Conservation (phyloP, 92 coral and sea anemone genomes). For the Palythoa grandis region DNA sequence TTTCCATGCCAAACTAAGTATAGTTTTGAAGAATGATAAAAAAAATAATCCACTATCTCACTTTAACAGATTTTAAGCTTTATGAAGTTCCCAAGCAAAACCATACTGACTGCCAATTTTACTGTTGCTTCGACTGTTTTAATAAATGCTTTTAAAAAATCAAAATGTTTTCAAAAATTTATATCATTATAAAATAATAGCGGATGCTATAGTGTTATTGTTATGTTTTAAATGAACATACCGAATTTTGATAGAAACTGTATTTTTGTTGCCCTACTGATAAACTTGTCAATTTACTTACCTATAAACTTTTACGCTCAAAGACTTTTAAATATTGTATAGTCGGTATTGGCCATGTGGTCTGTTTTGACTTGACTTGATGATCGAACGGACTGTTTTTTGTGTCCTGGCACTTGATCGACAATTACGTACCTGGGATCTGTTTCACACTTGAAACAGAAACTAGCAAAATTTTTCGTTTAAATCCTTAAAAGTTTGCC, state of each 20-base stretch:
- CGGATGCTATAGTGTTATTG: neutral
- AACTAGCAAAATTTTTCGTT: neutral
- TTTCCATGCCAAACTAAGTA: no score
- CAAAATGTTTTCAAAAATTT: neutral
- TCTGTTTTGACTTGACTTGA: neutral
- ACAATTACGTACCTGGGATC: neutral
- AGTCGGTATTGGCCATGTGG: neutral
- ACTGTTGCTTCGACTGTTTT: neutral
- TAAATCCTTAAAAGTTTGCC: neutral
- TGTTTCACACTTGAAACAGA: neutral
- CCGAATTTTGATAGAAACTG: neutral
- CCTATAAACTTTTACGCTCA: neutral
- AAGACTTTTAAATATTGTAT: neutral
- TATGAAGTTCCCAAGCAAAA: no score
- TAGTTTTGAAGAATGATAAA: no score
- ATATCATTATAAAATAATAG: neutral
- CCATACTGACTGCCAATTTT: no score
- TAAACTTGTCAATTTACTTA: no score
- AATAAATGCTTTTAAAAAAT: neutral
- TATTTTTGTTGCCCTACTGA: neutral
- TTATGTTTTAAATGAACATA: neutral
- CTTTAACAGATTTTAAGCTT: no score
- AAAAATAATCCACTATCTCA: no score
- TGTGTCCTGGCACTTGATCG: neutral
- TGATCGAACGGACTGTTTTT: neutral